Conservation (phyloP, 2,797 vertebrate species). For the Hephaestus fuliginosus region DNA sequence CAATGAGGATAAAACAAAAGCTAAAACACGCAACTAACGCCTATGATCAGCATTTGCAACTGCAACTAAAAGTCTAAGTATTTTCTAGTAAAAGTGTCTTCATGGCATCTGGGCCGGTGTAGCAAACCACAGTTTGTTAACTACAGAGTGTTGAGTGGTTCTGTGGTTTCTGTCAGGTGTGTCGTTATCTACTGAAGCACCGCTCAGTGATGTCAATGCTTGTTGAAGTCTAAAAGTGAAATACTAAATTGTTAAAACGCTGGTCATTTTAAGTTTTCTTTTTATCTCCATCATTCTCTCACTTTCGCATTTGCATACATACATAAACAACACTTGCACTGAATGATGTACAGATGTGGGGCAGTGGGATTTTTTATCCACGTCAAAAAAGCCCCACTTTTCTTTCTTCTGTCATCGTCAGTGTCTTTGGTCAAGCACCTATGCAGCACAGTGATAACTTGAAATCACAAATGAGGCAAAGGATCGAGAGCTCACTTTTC, state of each 20-base stretch:
- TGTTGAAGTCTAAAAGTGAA: not conserved
- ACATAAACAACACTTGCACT: not conserved
- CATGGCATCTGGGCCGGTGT: not conserved
- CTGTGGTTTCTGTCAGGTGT: not conserved
- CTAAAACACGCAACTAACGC: not conserved
- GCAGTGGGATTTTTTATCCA: not conserved
- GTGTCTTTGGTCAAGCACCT: conserved; percentile 1
- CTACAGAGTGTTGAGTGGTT: not conserved
- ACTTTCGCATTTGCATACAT: too few relatives aligned
- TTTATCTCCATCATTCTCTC: not conserved
- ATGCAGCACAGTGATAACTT: not conserved
- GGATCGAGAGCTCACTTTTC: conserved; percentile 8
- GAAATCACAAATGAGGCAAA: conserved; percentile 4
- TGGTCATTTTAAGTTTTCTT: not conserved
- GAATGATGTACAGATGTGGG: not conserved
- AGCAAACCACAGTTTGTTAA: not conserved
- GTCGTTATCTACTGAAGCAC: not conserved
- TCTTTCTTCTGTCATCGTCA: not conserved
- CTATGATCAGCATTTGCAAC: not conserved
- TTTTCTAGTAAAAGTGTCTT: too few relatives aligned
- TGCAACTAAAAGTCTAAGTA: not conserved
- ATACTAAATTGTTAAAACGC: not conserved
- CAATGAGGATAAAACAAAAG: not conserved
- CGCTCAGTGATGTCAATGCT: not conserved
- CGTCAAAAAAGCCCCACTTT: not conserved